Percentiles rank a stretch among this genome's conserved stretches.
Conservation (phyloP, 2,797 vertebrate genomes). For the Lutra lutra region DNA sequence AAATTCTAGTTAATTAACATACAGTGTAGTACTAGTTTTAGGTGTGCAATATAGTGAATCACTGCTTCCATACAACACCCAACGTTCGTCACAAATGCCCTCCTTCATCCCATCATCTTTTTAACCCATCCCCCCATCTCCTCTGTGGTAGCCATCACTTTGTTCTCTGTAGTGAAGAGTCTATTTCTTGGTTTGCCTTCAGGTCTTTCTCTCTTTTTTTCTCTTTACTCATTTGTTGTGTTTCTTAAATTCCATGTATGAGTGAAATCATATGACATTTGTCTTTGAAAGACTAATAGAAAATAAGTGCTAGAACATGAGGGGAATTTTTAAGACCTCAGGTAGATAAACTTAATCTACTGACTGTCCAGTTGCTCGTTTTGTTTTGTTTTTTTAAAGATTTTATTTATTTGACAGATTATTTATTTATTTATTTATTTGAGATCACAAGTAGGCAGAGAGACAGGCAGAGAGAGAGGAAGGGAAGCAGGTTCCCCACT, state of each 20-base stretch:
- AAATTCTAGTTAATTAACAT: not conserved
- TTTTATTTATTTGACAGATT: too few species aligned
- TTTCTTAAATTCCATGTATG: not conserved
- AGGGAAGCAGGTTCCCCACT: too few species aligned
- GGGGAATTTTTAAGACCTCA: constrained; percentile 31
- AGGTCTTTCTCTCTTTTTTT: not conserved
- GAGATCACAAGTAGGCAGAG: too few species aligned
- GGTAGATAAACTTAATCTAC: not conserved
- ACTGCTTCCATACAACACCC: not conserved
- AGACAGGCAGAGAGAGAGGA: too few species aligned
- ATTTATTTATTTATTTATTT: too few species aligned
- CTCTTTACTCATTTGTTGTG: not conserved
- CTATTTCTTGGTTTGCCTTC: not conserved
- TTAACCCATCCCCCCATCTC: not conserved
- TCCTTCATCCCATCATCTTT: not conserved
- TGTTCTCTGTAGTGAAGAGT: not conserved
- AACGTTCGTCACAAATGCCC: not conserved
- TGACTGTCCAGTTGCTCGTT: constrained; percentile 2
- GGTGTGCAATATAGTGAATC: not conserved
- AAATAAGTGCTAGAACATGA: constrained; percentile 60
- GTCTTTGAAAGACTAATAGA: constrained; percentile 46
- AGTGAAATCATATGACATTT: not conserved
- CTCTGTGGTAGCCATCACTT: not conserved
- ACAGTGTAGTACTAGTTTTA: not conserved
- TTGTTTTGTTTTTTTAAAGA: not conserved